phyloP scores from a whole-genome alignment of 2,797 vertebrate species.

The Periophthalmus magnuspinnatus region DNA sequence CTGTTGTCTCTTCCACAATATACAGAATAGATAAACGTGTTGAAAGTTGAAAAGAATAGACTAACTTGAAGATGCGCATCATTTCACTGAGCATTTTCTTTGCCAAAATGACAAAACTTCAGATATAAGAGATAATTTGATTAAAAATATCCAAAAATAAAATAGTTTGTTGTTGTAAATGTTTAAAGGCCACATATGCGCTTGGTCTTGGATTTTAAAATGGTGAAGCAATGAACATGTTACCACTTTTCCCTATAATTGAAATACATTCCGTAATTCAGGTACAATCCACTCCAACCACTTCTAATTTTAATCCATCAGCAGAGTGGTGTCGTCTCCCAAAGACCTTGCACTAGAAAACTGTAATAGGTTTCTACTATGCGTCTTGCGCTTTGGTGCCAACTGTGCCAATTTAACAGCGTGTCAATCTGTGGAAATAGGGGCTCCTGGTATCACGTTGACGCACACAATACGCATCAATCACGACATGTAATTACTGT shows the following conservation, averaged over 20 bases:
- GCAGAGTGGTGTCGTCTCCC: background rate
- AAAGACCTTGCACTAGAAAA: background rate
- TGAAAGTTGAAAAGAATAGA: too few species aligned
- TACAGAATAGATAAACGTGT: too few species aligned
- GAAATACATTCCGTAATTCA: background rate
- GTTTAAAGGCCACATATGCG: too few species aligned
- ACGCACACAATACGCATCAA: constrained; percentile 11
- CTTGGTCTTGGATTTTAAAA: too few species aligned
- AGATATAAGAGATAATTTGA: too few species aligned
- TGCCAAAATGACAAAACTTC: too few species aligned
- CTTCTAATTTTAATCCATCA: background rate
- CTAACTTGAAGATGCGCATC: too few species aligned
- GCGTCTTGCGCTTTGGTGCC: constrained; percentile 4
- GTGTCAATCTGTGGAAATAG: constrained; percentile 6
- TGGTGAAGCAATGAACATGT: too few species aligned
- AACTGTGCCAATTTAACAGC: constrained; percentile 13
- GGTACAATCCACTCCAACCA: background rate
- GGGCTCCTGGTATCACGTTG: constrained; percentile 1
- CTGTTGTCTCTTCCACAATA: too few species aligned
- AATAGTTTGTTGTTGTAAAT: too few species aligned
- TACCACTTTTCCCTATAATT: background rate
- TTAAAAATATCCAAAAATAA: too few species aligned
- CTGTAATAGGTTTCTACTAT: background rate
- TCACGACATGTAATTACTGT: constrained; percentile 15
- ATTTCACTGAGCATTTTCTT: too few species aligned